A percentile compares a stretch with the other conserved stretches of the same genome.
Evolutionary conservation across 2,888 invertebrate genomes (phyloP).

Genomic region (Merodon equestris): DNA sequence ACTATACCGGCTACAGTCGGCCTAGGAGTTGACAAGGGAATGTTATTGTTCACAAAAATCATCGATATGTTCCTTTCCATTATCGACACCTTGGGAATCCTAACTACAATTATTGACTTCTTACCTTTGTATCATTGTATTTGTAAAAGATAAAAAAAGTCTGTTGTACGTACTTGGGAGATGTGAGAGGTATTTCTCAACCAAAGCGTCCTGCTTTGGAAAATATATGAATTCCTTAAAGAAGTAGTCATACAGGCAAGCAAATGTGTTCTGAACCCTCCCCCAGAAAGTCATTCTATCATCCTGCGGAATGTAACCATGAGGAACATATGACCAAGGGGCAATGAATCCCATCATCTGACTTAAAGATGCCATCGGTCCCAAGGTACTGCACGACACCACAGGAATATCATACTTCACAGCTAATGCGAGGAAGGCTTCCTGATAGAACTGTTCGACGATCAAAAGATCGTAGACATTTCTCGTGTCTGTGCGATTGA

Average conservation of each 20-base stretch:
- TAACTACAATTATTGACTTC: too few relatives aligned
- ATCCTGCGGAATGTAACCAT: slow-evolving; percentile 78
- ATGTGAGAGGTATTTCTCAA: slow-evolving; percentile 74
- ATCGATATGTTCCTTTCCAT: slow-evolving; percentile 79
- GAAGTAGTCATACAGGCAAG: slow-evolving; percentile 75
- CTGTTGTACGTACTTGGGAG: slow-evolving; percentile 57
- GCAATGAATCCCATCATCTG: slow-evolving; percentile 79
- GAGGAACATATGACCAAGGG: slow-evolving; percentile 80
- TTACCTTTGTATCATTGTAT: too few relatives aligned
- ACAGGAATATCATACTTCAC: slow-evolving; percentile 78
- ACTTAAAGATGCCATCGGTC: slow-evolving; percentile 79
- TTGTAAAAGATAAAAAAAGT: slow-evolving; percentile 9
- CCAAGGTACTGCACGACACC: slow-evolving; percentile 78
- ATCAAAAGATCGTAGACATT: slow-evolving; percentile 79
- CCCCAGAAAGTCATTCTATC: slow-evolving; percentile 81
- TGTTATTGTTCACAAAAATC: slow-evolving; percentile 80
- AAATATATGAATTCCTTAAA: slow-evolving; percentile 74
- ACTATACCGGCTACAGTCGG: slow-evolving; percentile 79
- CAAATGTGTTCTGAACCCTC: slow-evolving; percentile 80
- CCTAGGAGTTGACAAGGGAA: slow-evolving; percentile 78
- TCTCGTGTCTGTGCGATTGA: slow-evolving; percentile 72
- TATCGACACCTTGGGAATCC: slow-evolving; percentile 77
- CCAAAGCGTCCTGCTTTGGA: slow-evolving; percentile 76
- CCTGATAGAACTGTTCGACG: slow-evolving; percentile 78
- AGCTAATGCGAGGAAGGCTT: slow-evolving; percentile 78